Evolutionary conservation across 2,888 invertebrate species (phyloP), one percentile per base, ranked within the genome.

Genomic region (Gibbula magus): DNA sequence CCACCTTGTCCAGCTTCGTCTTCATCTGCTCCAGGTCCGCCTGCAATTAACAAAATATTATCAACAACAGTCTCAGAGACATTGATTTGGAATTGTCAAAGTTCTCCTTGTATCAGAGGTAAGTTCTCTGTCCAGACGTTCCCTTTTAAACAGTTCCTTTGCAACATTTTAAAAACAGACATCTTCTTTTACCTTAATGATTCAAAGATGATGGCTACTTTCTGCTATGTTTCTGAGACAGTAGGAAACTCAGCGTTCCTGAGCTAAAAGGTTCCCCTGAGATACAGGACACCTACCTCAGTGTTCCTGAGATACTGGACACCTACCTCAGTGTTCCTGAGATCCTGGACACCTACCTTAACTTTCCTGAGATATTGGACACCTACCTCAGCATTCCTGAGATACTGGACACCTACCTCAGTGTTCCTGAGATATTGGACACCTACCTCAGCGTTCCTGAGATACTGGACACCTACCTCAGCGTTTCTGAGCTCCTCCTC

Each of bases 401-500:
- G 10, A 7, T 45, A 45, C 5, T n/a, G 32, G 35, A 8, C 0
- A 32, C 18, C 53, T 18, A 25, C 16, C n/a, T 22, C 18, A 52
- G 25, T 20, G 25, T n/a, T 7, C n/a, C 2, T 4, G 0, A 29
- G 32, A 3, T 29, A 20, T 29, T 5, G 35, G 18, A 8, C 7
- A 32, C 18, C 10, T 4, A 73, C 29, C n/a, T 73, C 39, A n/a
- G 22, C n/a, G 29, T 22, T 8, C 13, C 18, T 52, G 2, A 16
- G 8, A 5, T 20, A n/a, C 29, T 16, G 32, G 53, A 94, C 94
- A 45, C 45, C 45, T 87, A 97, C 97, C 95, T 96, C 96, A 91
- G 96, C 96, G 81, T 96, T 95, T 85, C 96, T 96, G 82, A 98
- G 95, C 91, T 98, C 96, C 93, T 98, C 97, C 92, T 98, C 98